phyloP scores from a whole-genome alignment of 1,140 invertebrate species.

The Marisa cornuarietis region DNA sequence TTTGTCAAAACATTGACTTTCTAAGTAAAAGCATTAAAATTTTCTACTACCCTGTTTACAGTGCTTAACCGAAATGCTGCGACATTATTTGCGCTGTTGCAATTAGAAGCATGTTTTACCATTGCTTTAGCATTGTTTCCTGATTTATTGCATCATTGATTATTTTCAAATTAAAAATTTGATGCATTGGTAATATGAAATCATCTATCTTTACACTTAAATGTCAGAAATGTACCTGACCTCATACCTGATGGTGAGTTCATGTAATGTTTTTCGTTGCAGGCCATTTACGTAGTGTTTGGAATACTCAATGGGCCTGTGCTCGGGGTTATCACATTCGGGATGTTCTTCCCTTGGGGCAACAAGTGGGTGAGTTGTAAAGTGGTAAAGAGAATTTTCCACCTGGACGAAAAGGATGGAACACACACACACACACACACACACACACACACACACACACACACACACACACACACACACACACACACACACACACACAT shows the following conservation, averaged over 20 bases:
- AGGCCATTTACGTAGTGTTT: constrained; percentile 70
- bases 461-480: background rate
- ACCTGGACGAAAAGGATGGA: background rate
- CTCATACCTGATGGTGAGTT: background rate
- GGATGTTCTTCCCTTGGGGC: constrained; percentile 64
- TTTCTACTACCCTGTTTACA: too few relatives aligned
- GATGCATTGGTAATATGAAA: background rate
- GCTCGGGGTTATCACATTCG: constrained; percentile 62
- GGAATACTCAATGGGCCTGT: constrained; percentile 61
- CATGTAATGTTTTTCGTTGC: constrained; percentile 47
- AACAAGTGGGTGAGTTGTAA: constrained; percentile 46
- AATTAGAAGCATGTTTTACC: too few relatives aligned
- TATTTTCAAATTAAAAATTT: background rate
- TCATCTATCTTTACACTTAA: background rate
- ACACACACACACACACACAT: background rate
- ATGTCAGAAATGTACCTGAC: background rate
- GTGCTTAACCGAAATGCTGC: too few relatives aligned
- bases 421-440: too few relatives aligned
- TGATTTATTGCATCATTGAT: too few relatives aligned
- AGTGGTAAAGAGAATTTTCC: too few relatives aligned
- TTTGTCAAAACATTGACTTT: too few relatives aligned
- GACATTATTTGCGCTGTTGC: background rate
- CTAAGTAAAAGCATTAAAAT: too few relatives aligned
- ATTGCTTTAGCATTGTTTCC: too few relatives aligned
- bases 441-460: background rate